Conservation (phyloP, 1,140 invertebrate species). For the Bradysia coprophila region DNA sequence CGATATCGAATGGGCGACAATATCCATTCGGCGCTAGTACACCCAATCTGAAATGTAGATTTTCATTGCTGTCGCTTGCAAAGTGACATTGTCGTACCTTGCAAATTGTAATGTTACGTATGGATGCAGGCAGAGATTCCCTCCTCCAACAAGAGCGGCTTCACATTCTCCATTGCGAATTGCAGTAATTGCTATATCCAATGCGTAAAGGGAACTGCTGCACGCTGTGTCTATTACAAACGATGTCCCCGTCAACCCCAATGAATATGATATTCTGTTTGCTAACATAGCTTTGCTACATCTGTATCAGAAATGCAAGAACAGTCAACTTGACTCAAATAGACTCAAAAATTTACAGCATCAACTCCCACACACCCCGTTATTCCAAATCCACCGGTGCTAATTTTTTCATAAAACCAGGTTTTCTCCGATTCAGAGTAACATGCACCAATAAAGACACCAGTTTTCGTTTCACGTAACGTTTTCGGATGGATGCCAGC, state of each 20-base stretch:
- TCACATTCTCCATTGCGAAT: constrained; percentile 66
- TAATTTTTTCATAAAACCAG: constrained; percentile 45
- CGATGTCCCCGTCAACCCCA: constrained; percentile 56
- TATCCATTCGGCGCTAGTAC: constrained; percentile 70
- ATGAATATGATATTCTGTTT: constrained; percentile 65
- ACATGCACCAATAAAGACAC: constrained; percentile 58
- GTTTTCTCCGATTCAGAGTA: constrained; percentile 53
- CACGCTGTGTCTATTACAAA: constrained; percentile 77
- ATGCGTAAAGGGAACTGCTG: constrained; percentile 68
- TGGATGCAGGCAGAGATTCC: constrained; percentile 68
- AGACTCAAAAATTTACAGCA: background rate
- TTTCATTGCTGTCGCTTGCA: background rate
- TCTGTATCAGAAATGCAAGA: constrained; percentile 14
- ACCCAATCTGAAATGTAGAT: constrained; percentile 36
- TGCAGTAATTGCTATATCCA: constrained; percentile 63
- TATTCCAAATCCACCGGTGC: constrained; percentile 37
- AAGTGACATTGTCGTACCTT: constrained; percentile 18
- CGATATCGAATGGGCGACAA: constrained; percentile 80
- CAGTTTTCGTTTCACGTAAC: constrained; percentile 47
- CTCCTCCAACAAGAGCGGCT: constrained; percentile 69
- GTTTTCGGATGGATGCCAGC: constrained; percentile 24
- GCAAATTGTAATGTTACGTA: constrained; percentile 68
- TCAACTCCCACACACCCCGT: constrained; percentile 33
- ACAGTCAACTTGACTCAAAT: background rate
- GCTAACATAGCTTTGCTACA: constrained; percentile 82